phyloP scores from a whole-genome alignment of 2,797 vertebrate genomes.

The Crenichthys baileyi region DNA sequence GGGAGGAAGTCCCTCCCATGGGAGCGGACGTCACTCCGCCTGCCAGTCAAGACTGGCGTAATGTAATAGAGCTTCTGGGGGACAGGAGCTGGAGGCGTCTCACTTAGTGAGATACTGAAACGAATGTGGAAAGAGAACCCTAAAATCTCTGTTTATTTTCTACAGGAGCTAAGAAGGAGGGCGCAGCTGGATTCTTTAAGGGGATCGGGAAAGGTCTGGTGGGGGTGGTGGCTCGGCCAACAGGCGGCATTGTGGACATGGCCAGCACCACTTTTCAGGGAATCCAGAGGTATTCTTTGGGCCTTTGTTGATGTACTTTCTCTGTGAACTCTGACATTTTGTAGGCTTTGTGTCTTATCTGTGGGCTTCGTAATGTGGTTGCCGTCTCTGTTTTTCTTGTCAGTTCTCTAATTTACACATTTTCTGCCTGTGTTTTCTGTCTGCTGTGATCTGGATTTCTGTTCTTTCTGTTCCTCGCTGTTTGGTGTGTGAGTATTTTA shows the following conservation, averaged over 20 bases:
- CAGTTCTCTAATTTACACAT: conserved; percentile 68
- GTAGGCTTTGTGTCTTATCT: conserved; percentile 29
- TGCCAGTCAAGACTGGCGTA: too few species aligned
- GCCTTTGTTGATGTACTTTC: neutral
- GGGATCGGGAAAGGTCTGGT: conserved; percentile 97
- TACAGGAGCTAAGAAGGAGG: conserved; percentile 94
- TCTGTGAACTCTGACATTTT: neutral
- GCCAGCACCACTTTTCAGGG: conserved; percentile 98
- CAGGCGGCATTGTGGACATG: conserved; percentile 96
- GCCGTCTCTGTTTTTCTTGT: conserved; percentile 59
- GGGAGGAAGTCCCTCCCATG: too few species aligned
- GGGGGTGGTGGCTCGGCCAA: conserved; percentile 92
- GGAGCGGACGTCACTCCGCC: too few species aligned
- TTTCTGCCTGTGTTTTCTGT: conserved; percentile 73
- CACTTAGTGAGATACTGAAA: too few species aligned
- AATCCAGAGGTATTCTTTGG: conserved; percentile 90
- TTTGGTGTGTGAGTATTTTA: conserved; percentile 75
- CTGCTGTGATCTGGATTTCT: conserved; percentile 60
- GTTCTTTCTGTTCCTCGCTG: conserved; percentile 47
- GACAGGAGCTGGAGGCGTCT: too few species aligned
- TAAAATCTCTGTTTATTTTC: neutral
- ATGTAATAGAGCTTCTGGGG: too few species aligned
- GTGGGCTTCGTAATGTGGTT: conserved; percentile 40
- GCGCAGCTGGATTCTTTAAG: conserved; percentile 96
- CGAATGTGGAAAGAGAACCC: too few species aligned